Percentiles rank a stretch among this genome's conserved stretches.
phyloP scores from a whole-genome alignment of 2,888 invertebrate genomes.

The Pachymerium ferrugineum region DNA sequence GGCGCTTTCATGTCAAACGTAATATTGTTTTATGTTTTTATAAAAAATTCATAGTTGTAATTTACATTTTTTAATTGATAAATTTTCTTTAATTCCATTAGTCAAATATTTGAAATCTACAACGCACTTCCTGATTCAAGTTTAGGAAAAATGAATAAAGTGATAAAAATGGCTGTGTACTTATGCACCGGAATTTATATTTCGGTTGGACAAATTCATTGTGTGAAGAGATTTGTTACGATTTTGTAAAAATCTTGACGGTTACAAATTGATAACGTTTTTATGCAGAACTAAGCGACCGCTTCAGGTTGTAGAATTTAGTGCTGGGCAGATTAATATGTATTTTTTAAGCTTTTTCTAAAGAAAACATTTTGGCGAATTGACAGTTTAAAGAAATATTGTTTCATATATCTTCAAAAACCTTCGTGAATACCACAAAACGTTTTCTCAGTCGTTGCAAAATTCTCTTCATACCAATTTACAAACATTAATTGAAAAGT shows the following conservation, averaged over 20 bases:
- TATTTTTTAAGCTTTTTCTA: too few relatives aligned
- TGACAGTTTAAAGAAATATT: too few relatives aligned
- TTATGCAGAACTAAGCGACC: too few relatives aligned
- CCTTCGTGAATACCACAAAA: conserved; percentile 14
- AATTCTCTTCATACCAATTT: conserved; percentile 27
- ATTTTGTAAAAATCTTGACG: too few relatives aligned
- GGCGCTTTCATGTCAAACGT: conserved; percentile 96
- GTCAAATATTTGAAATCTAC: conserved; percentile 87
- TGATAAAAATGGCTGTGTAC: conserved; percentile 82
- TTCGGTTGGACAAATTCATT: conserved; percentile 45
- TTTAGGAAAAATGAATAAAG: conserved; percentile 78
- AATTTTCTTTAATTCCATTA: too few relatives aligned
- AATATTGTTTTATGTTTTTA: conserved; percentile 41
- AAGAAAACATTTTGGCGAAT: too few relatives aligned
- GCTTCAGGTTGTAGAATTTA: too few relatives aligned
- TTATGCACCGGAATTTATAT: conserved; percentile 87
- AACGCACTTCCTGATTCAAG: conserved; percentile 82
- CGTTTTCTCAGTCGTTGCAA: background rate
- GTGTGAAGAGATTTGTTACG: too few relatives aligned
- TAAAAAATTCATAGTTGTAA: conserved; percentile 20
- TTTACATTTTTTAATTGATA: background rate
- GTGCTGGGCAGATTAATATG: too few relatives aligned
- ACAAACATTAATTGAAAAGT: background rate
- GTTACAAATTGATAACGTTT: too few relatives aligned
- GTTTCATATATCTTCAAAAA: too few relatives aligned